Percentiles rank a stretch among this genome's conserved stretches.
These are phyloP conservation scores for Campylomormyrus numenius DNA, from an alignment of 2,113 vertebrate genomes.

Conservation along the genomic window DNA sequence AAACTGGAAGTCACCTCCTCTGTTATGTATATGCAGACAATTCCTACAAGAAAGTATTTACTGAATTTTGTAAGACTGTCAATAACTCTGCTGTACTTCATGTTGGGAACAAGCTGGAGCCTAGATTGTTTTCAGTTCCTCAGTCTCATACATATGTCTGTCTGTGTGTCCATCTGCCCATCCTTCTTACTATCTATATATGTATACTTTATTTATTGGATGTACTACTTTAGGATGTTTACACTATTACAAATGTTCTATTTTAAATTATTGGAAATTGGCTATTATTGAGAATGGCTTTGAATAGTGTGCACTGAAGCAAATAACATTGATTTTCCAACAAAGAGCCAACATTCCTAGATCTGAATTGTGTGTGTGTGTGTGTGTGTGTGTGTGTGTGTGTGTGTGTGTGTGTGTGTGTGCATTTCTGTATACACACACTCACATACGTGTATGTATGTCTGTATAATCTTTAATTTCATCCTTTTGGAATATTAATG, in stretches of 20 bases:
- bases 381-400: no score
- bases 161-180: slow-evolving; percentile 4
- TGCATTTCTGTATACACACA: background rate
- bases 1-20: slow-evolving; percentile 1
- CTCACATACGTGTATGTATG: background rate
- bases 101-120: background rate
- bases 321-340: slow-evolving; percentile 11
- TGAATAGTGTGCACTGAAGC: slow-evolving; percentile 5
- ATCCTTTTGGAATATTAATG: slow-evolving; percentile 1
- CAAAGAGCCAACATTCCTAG: slow-evolving; percentile 1
- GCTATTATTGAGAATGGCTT: slow-evolving; percentile 19
- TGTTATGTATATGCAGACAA: slow-evolving; percentile 14
- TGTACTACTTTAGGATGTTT: slow-evolving; percentile 22
- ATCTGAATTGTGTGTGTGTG: background rate
- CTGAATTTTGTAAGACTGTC: background rate
- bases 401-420: background rate
- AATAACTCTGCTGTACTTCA: background rate
- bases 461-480: background rate
- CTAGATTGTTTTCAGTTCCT: background rate
- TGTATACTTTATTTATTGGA: slow-evolving; percentile 11
- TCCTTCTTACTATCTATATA: background rate
- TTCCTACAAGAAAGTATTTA: background rate
- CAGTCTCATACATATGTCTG: background rate
- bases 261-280: slow-evolving; percentile 15
- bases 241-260: slow-evolving; percentile 21